Conservation (phyloP, 2,113 vertebrate species). For the Neolamprologus fasciatus region DNA sequence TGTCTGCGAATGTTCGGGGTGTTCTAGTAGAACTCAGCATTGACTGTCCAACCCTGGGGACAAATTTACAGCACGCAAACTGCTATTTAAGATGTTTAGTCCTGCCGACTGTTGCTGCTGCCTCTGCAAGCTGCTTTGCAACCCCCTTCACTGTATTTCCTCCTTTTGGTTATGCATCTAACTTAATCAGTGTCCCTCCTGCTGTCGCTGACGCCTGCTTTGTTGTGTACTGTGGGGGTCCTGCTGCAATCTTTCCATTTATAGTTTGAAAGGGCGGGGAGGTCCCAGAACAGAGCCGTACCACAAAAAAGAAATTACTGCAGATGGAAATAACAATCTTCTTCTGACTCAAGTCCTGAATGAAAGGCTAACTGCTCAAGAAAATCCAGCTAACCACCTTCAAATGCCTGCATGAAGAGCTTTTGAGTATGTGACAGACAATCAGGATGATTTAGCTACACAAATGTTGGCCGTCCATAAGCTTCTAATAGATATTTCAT, state of each 20-base stretch:
- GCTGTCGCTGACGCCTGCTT: neutral
- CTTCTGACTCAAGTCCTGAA: neutral
- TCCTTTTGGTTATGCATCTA: rapidly evolving
- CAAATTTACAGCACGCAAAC: rapidly evolving
- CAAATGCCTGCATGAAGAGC: neutral
- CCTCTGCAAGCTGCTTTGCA: neutral
- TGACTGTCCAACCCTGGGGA: neutral
- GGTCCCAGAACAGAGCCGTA: neutral
- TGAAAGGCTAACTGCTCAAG: neutral
- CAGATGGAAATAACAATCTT: neutral
- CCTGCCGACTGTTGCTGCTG: neutral
- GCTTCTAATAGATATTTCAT: neutral
- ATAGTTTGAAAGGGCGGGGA: neutral
- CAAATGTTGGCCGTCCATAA: neutral
- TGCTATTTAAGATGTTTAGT: neutral
- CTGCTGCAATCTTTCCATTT: neutral
- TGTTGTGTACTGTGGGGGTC: neutral
- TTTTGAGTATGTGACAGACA: neutral
- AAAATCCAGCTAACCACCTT: neutral
- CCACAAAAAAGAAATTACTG: neutral
- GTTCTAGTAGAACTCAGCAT: neutral
- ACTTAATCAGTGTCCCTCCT: neutral
- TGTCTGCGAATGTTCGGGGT: neutral
- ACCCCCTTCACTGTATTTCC: neutral
- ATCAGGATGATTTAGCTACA: neutral